Percentiles rank a stretch among this genome's conserved stretches.
These are phyloP conservation scores for Theretra japonica DNA, from an alignment of 2,888 invertebrate species.

Conservation along the genomic window DNA sequence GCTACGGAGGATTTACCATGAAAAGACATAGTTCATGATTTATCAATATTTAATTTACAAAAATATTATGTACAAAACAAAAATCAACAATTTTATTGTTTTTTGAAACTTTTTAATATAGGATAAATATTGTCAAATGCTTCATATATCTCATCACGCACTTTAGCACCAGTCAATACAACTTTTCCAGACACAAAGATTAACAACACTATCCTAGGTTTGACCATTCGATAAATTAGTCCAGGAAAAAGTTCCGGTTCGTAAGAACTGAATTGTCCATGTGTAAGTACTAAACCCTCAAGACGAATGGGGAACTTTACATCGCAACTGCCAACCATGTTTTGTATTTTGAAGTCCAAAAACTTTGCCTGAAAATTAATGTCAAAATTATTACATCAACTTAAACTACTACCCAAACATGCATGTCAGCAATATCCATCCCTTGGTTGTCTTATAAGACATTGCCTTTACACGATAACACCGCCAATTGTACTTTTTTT, in stretches of 20 bases:
- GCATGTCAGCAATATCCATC: too few relatives aligned
- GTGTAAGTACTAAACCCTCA: conserved; percentile 90
- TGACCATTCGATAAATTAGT: conserved; percentile 98
- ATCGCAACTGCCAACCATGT: conserved; percentile 92
- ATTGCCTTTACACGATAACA: too few relatives aligned
- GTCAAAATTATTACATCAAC: background rate
- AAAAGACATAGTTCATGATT: background rate
- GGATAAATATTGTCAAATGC: conserved; percentile 99
- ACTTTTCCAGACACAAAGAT: conserved; percentile 99
- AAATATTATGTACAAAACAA: conserved; percentile 30
- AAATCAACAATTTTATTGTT: conserved; percentile 81
- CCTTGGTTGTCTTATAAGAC: too few relatives aligned
- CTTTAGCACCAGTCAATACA: conserved; percentile 98
- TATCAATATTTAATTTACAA: conserved; percentile 27
- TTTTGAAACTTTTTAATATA: conserved; percentile 97
- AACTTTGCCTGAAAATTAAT: conserved; percentile 88
- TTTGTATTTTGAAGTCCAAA: conserved; percentile 92
- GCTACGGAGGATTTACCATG: background rate
- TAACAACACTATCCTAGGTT: conserved; percentile 97
- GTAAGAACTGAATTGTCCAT: conserved; percentile 92
- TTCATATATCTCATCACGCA: conserved; percentile 96
- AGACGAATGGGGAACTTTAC: conserved; percentile 90
- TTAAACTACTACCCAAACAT: too few relatives aligned
- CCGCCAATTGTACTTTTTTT: too few relatives aligned
- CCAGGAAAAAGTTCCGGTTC: conserved; percentile 99